Evolutionary conservation across 2,888 invertebrate genomes (phyloP), one percentile per base, ranked within the genome.

Genomic region (Eupithecia subfuscata): DNA sequence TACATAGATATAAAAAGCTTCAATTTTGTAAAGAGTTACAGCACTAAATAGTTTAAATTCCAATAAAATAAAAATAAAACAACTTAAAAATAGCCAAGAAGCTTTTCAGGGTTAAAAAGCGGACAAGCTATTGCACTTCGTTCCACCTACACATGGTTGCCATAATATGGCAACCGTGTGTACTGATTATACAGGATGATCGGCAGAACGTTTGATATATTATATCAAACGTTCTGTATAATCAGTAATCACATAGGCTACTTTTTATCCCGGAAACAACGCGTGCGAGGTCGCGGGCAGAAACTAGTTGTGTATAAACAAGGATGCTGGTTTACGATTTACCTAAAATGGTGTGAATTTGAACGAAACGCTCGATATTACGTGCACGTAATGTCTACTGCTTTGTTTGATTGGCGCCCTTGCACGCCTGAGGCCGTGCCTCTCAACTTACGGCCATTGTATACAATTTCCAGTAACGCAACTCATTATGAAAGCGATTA

Each of bases 391-490:
- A 81, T 82, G 76, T 78, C 77, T 75, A 80, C 82, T 76, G 83
- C 82, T 84, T 85, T 85, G 85, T 86, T 82, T 79, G 79, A 81
- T 73, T 73, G 75, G 82, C 86, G 91, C 90, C 91, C 91, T 91
- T 92, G 92, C 84, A 82, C 85, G 86, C 84, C 82, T 88, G 85
- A 91, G 91, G 89, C 86, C 90, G 83, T 83, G 75, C 89, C 91
- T 90, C 90, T 91, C 91, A 81, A 84, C 87, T 89, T 81, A 74
- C 80, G 82, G 85, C 82, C 84, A 71, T 40, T 60, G 70, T 77
- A 73, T 16, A 56, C 6, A 43, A 40, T 40, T 25, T 22, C 25
- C 34, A 70, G 70, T 70, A 75, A 14, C 43, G 60, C 67, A 71
- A 60, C 45, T 74, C 4, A 14, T 18, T n/a, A 56, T 52, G 0